Percentiles rank a stretch among this genome's conserved stretches.
These are phyloP conservation scores for Rhyacophila evoluta DNA, from an alignment of 2,888 invertebrate species.

Conservation along the genomic window DNA sequence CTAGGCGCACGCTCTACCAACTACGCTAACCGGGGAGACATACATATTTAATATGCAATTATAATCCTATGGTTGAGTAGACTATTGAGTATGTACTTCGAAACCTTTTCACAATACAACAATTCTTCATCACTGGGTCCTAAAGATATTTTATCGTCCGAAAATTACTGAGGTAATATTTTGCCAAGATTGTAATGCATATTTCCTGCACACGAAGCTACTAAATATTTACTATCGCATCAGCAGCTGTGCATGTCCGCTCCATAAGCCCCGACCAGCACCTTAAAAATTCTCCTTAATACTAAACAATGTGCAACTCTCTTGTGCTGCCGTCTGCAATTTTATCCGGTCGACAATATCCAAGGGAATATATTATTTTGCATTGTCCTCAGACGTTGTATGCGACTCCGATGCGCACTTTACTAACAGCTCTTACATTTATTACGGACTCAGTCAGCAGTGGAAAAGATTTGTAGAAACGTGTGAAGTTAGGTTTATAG, in stretches of 20 bases:
- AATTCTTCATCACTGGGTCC: neutral
- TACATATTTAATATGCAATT: neutral
- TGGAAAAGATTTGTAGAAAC: neutral
- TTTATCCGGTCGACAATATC: neutral
- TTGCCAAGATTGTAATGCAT: neutral
- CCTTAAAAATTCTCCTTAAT: neutral
- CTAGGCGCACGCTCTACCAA: too few species aligned
- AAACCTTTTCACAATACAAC: neutral
- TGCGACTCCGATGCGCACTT: neutral
- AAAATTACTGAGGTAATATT: too few species aligned
- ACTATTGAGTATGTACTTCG: neutral
- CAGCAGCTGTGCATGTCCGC: neutral
- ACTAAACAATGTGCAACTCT: neutral
- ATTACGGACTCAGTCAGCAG: neutral
- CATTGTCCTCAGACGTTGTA: neutral
- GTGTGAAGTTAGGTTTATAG: neutral
- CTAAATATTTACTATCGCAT: neutral
- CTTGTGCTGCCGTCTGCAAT: neutral
- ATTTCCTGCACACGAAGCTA: neutral
- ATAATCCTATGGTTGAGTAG: neutral
- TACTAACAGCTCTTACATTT: neutral
- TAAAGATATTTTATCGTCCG: too few species aligned
- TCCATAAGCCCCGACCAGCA: neutral
- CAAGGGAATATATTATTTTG: conserved; percentile 8
- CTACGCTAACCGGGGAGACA: too few species aligned